Conservation (phyloP, 2,113 vertebrate species). For the Hydropotes inermis region DNA sequence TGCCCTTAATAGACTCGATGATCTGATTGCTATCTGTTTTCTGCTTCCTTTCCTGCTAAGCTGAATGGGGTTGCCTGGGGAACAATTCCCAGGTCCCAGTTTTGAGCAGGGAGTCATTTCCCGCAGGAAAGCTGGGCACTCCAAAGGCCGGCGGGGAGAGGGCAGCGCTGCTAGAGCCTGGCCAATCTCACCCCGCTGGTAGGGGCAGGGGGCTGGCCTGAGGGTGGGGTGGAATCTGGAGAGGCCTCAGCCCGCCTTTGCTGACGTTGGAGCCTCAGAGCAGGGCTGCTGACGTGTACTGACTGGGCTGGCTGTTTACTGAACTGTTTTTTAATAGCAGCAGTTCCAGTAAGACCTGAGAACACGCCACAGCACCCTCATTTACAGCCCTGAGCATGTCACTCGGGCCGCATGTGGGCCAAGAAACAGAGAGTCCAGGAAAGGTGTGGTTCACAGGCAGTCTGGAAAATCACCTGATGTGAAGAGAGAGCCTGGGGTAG, state of each 20-base stretch:
- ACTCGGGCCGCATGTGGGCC: not conserved
- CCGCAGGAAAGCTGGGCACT: not conserved
- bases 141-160: not conserved
- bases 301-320: not conserved
- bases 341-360: constrained; percentile 60
- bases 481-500: not conserved
- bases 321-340: not conserved
- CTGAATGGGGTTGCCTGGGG: not conserved
- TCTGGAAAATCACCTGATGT: not conserved
- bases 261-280: not conserved
- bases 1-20: fast-evolving
- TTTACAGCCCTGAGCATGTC: not conserved
- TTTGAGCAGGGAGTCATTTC: not conserved
- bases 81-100: not conserved
- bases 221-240: not conserved
- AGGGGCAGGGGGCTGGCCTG: not conserved
- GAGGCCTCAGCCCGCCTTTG: not conserved
- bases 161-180: fast-evolving
- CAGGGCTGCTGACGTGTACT: not conserved
- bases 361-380: not conserved
- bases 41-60: not conserved
- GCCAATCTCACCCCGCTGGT: not conserved
- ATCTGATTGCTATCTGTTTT: not conserved
- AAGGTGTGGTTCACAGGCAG: not conserved
- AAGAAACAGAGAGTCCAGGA: constrained; percentile 43